phyloP scores from a whole-genome alignment of 2,797 vertebrate species.

The Thripadectes ignobilis region DNA sequence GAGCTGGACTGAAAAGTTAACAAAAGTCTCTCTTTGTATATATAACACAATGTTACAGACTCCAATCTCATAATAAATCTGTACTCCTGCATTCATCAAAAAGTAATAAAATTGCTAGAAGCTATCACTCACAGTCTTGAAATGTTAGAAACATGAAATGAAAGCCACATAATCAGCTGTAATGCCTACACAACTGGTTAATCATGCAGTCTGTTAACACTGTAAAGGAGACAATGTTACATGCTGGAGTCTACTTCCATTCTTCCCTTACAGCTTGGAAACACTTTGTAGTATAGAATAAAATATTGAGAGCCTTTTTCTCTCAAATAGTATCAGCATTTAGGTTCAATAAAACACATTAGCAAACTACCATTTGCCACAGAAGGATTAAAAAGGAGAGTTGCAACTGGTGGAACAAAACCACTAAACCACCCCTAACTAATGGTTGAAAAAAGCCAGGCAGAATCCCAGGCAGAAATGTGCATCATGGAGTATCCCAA shows the following conservation, averaged over 20 bases:
- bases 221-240: background rate
- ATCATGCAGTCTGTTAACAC: background rate
- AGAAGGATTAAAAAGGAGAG: background rate
- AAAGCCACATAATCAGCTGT: background rate
- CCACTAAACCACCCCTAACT: background rate
- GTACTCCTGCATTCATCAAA: background rate
- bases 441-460: background rate
- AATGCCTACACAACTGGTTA: background rate
- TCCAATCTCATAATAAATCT: background rate
- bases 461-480: background rate
- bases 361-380: background rate
- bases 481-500: background rate
- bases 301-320: background rate
- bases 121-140: background rate
- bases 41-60: background rate
- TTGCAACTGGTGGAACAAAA: background rate
- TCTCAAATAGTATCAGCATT: background rate
- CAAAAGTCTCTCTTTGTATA: background rate
- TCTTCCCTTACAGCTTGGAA: background rate
- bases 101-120: background rate
- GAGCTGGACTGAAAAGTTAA: background rate
- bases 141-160: background rate
- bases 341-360: background rate
- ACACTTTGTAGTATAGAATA: background rate
- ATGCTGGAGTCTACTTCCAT: background rate